Evolutionary conservation across 1,140 invertebrate species (phyloP), one percentile per base, ranked within the genome.

Genomic region (Leptinotarsa defecta): DNA sequence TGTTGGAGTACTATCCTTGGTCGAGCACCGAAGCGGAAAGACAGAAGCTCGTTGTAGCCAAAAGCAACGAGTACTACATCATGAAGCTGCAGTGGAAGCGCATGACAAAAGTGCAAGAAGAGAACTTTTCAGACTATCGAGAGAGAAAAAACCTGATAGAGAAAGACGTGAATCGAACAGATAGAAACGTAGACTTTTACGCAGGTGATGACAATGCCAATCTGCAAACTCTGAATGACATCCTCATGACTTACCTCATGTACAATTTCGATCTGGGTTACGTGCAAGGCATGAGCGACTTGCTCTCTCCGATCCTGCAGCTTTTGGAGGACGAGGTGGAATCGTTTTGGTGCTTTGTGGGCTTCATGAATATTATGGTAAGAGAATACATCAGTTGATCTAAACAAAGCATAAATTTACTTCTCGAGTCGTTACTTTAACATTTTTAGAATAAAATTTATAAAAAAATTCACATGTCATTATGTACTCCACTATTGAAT

Each of bases 241-340:
- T 99, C 82, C 88, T 99, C 2, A 98, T 99, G 95, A 99, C 98
- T 0, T 99, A 99, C 86, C 93, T 97, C n/a, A 99, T 99, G 97
- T 99, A 98, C 85, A 98, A 99, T 87, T 99, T 99, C 87, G 98
- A 99, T 88, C 87, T 99, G 75, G 97, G 97, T 81, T 96, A 96
- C 82, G 95, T 97, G 1, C 94, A 96, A 86, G 95, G 98, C 19
- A 99, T 99, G 98, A 98, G 95, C 83, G 98, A 99, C 87, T 88
- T 99, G 64, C 87, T 99, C 48, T 95, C 96, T 19, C 98, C 98
- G 1, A 93, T 99, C 79, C 87, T 99, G 48, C 92, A 94, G 83
- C 89, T 99, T 15, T 91, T 98, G 89, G 90, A 95, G 74, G 94
- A 96, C 85, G 97, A 99, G 88, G 92, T 96, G 5, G 96, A 99